Evolutionary conservation across 2,888 invertebrate species (phyloP), one percentile per base, ranked within the genome.

Genomic region (Nemotelus pantherinus): DNA sequence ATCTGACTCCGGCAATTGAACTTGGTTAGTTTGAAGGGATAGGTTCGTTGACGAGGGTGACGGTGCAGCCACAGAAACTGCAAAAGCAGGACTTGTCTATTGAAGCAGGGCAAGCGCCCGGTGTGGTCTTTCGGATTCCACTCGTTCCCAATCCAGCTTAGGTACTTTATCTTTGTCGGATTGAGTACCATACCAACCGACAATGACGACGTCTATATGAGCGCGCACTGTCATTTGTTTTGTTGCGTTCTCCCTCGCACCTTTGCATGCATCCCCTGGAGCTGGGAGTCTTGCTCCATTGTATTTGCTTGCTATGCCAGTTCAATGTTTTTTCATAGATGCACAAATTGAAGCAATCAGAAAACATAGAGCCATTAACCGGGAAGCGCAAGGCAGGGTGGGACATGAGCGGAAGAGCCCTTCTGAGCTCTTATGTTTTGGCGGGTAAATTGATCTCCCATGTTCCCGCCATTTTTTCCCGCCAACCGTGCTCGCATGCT

Each of bases 171-270:
- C 74, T 74, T 74, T 45, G 48, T 53, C 10, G 70, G 41, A 41
- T 53, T 70, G 55, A 70, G 70, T 53, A 58, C 6, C 53, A 6
- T 10, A 39, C 41, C 53, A 48, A 47, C 44, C 60, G 60, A 41
- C 65, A 67, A 76, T 76, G 68, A 67, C 76, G 76, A 76, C 76
- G 76, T 76, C 76, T 76, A 48, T 76, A 76, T 48, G 76, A 58
- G 48, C 72, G 48, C 65, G 72, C 72, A 64, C 45, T 58, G 64
- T 77, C 71, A 57, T 77, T 77, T 72, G 72, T 72, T 70, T 77
- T 64, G 43, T 72, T 64, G 9, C 57, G 47, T n/a, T 77, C 74
- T 65, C 68, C 53, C 9, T 77, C 68, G 9, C 58, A 39, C 75
- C 68, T 53, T 10, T 6, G 48, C n/a, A n/a, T 43, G 50, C 60